Evolutionary conservation across 2,113 vertebrate species (phyloP).

Genomic region (Sceloporus tristichus): DNA sequence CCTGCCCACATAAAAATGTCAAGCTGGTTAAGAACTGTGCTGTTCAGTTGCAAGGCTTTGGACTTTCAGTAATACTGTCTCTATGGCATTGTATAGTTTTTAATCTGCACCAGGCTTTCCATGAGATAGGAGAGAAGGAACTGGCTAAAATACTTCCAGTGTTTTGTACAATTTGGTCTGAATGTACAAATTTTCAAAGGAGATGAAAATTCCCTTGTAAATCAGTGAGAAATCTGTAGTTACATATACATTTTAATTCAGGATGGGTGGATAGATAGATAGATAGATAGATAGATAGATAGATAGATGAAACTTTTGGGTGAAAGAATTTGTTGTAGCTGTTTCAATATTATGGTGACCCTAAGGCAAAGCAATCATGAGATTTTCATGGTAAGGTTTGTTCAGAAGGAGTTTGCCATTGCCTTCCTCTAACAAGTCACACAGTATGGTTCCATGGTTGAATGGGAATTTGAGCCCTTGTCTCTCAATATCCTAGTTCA

Average conservation of each 20-base stretch:
- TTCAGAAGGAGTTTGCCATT: too few relatives aligned
- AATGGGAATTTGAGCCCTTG: too few relatives aligned
- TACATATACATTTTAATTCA: background rate
- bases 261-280: too few relatives aligned
- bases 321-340: too few relatives aligned
- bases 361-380: too few relatives aligned
- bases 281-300: background rate
- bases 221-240: background rate
- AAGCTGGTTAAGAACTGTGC: background rate
- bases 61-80: constrained; percentile 44
- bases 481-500: too few relatives aligned
- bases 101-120: background rate
- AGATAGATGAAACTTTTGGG: background rate
- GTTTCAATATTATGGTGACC: too few relatives aligned
- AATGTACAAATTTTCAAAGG: background rate
- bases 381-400: too few relatives aligned
- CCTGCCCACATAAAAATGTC: constrained; percentile 59
- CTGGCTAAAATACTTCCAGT: constrained; percentile 1
- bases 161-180: background rate
- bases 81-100: constrained; percentile 23
- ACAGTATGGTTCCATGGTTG: too few relatives aligned
- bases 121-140: constrained; percentile 24
- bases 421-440: too few relatives aligned
- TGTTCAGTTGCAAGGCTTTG: constrained; percentile 29
- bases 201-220: constrained; percentile 19